phyloP scores from a whole-genome alignment of 2,113 vertebrate genomes.

The Dicentrarchus labrax region DNA sequence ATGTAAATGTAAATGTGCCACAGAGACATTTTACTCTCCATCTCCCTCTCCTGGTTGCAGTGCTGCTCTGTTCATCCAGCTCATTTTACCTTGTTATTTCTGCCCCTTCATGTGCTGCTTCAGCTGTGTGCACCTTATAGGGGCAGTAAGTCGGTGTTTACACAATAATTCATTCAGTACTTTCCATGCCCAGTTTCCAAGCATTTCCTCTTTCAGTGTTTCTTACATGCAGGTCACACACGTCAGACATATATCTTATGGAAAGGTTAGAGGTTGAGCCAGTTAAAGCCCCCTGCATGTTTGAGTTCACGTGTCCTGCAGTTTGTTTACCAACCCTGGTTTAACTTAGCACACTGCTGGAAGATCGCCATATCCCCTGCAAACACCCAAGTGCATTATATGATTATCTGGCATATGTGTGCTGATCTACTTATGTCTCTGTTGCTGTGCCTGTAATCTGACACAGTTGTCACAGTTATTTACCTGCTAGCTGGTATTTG shows the following conservation, averaged over 20 bases:
- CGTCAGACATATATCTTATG: slow-evolving; percentile 9
- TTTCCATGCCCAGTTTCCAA: slow-evolving; percentile 27
- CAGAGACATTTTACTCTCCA: slow-evolving; percentile 4
- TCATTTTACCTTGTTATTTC: slow-evolving; percentile 47
- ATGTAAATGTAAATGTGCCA: background rate
- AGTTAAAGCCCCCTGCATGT: slow-evolving; percentile 42
- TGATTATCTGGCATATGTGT: slow-evolving; percentile 50
- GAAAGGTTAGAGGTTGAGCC: slow-evolving; percentile 59
- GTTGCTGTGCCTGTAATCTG: slow-evolving; percentile 29
- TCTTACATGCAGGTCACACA: slow-evolving; percentile 8
- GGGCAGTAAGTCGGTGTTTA: slow-evolving; percentile 36
- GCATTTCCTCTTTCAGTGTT: slow-evolving; percentile 14
- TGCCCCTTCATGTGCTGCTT: slow-evolving; percentile 16
- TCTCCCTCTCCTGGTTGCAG: slow-evolving; percentile 65
- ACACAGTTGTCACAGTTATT: slow-evolving; percentile 11
- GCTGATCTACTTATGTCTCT: slow-evolving; percentile 59
- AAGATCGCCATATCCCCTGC: slow-evolving; percentile 31
- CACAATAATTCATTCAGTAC: slow-evolving; percentile 21
- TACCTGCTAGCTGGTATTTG: background rate
- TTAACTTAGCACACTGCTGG: slow-evolving; percentile 46
- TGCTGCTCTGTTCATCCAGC: slow-evolving; percentile 6
- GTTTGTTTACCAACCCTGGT: slow-evolving; percentile 61
- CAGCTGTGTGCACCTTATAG: slow-evolving; percentile 47
- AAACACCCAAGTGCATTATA: slow-evolving; percentile 51
- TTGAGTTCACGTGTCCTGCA: slow-evolving; percentile 32